These are phyloP conservation scores for Drosophila tristis DNA, from an alignment of 1,140 invertebrate genomes.

Conservation along the genomic window DNA sequence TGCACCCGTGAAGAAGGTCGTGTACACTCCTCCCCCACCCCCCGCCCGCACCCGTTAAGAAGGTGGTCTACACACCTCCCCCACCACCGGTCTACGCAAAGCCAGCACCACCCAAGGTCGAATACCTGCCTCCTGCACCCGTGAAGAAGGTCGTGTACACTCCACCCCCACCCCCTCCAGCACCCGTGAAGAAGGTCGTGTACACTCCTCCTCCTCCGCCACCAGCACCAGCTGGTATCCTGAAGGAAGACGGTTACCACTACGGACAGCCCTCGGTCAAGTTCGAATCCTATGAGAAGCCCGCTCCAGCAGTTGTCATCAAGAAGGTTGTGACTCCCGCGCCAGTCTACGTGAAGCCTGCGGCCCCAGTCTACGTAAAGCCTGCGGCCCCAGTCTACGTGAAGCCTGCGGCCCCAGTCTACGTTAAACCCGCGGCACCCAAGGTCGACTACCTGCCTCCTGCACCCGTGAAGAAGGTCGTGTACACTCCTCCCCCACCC, in stretches of 20 bases:
- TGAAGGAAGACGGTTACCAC: constrained; percentile 67
- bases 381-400: too few relatives aligned
- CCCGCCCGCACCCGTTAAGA: constrained; percentile 34
- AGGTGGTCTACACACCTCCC: constrained; percentile 18
- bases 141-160: constrained; percentile 6
- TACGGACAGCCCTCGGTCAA: constrained; percentile 9
- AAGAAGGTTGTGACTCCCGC: not conserved
- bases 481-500: constrained; percentile 27
- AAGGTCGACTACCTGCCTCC: constrained; percentile 29
- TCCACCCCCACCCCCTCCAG: constrained; percentile 21
- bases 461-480: constrained; percentile 38
- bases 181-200: constrained; percentile 2
- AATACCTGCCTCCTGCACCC: constrained; percentile 28
- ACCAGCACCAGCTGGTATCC: constrained; percentile 35
- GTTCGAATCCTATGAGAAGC: constrained; percentile 17
- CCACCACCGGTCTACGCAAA: constrained; percentile 12
- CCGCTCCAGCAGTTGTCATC: too few relatives aligned
- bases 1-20: constrained; percentile 24
- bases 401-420: not conserved
- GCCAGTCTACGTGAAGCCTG: not conserved
- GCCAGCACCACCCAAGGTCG: not conserved
- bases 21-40: constrained; percentile 17
- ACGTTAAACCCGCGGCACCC: too few relatives aligned
- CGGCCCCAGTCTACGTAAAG: not conserved
- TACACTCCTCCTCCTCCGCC: constrained; percentile 19